Conservation (phyloP, 1,140 invertebrate species). For the Gonioctena quinquepunctata region DNA sequence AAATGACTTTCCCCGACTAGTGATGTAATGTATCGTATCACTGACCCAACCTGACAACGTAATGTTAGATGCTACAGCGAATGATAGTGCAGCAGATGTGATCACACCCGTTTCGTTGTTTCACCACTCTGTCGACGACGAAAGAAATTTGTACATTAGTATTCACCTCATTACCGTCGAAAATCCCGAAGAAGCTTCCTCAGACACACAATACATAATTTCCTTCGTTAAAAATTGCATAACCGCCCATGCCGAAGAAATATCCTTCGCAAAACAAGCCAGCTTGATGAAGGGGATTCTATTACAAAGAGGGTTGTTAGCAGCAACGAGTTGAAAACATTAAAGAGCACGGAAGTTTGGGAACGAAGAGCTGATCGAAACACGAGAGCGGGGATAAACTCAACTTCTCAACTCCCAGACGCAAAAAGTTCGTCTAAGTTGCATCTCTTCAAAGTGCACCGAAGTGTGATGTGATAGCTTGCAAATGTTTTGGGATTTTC, state of each 20-base stretch:
- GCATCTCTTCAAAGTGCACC: conserved; percentile 23
- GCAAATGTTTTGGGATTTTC: not conserved
- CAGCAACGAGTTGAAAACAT: conserved; percentile 18
- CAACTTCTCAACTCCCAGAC: not conserved
- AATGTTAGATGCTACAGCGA: no score
- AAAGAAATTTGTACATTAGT: no score
- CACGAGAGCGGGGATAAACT: not conserved
- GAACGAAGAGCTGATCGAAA: conserved; percentile 2
- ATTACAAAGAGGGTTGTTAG: conserved; percentile 23
- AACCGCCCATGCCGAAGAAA: not conserved
- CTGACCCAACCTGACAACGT: no score
- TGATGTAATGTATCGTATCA: no score
- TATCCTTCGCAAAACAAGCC: not conserved
- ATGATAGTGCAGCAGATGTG: no score
- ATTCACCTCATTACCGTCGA: not conserved
- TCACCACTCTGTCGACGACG: no score
- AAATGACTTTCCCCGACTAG: no score
- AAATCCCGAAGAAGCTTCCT: not conserved
- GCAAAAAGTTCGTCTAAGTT: conserved; percentile 5
- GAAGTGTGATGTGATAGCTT: conserved; percentile 16
- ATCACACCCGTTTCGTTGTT: no score
- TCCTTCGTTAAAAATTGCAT: not conserved
- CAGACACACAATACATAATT: not conserved
- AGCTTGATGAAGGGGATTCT: conserved; percentile 10
- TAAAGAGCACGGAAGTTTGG: not conserved